Evolutionary conservation across 2,797 vertebrate species (phyloP), one percentile per base, ranked within the genome.

Genomic region (Lateolabrax maculatus): DNA sequence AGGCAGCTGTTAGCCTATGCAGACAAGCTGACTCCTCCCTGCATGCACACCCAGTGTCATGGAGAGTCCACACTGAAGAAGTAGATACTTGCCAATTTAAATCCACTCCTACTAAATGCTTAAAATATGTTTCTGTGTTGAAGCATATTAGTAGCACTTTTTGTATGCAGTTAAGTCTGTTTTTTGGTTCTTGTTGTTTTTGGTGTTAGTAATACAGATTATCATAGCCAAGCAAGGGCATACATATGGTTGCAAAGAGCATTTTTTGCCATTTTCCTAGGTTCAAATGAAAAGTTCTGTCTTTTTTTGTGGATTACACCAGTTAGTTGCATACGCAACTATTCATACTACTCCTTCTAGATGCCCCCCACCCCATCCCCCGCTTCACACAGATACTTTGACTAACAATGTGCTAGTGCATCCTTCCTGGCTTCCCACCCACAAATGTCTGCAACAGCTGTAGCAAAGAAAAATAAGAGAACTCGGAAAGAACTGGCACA

Each of bases 1-100:
- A 84, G 70, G 25, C 76, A 77, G 76, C 87, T 80, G 68, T 75
- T 65, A 19, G 39, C 39, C 25, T 48, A 39, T 71, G 64, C 62
- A 79, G 69, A 69, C 63, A 72, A 21, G 1, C 66, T 1, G 62
- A 82, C 71, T 62, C 64, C 84, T 72, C 73, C 64, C 58, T 75
- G 23, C 41, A 21, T 67, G 41, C 78, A 70, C 58, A 51, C 53
- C 10, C 23, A 34, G 0, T 65, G 76, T 70, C 75, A 69, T 41
- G 12, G 51, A 9, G 25, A 57, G 61, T 51, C 43, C 4, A 60
- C 25, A 46, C 34, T 29, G 6, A 72, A 72, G n/a, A 70, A 71
- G 7, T 5, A 36, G 11, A 29, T 48, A 10, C 13, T 43, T 83
- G 19, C 34, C 9, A 56, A 19, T 63, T 53, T 2, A n/a, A n/a